phyloP scores from a whole-genome alignment of 2,888 invertebrate genomes.

The Drosophila pegasa region DNA sequence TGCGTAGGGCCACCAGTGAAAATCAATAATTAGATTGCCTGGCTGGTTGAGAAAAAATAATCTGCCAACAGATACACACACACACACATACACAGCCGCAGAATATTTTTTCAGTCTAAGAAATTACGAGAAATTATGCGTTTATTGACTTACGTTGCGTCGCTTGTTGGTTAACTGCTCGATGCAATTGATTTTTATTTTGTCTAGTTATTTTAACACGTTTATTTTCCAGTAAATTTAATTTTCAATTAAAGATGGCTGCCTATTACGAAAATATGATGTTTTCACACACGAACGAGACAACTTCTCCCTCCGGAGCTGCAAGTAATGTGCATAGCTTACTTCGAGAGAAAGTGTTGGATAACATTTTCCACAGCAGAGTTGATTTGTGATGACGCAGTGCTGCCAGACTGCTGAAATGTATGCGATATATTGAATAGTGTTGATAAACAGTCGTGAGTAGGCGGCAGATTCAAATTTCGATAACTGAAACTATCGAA shows the following conservation, averaged over 20 bases:
- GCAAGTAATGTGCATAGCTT: constrained; percentile 38
- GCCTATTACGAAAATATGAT: constrained; percentile 43
- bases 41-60: constrained; percentile 27
- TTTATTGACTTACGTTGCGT: constrained; percentile 43
- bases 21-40: constrained; percentile 65
- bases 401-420: constrained; percentile 13
- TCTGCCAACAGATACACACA: constrained; percentile 64
- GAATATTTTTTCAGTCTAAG: constrained; percentile 30
- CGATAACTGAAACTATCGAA: neutral
- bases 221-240: constrained; percentile 12
- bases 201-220: constrained; percentile 8
- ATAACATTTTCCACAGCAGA: constrained; percentile 5
- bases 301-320: constrained; percentile 44
- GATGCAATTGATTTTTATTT: neutral
- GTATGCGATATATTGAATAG: neutral
- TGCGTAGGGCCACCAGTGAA: constrained; percentile 18
- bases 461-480: neutral
- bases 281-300: constrained; percentile 40
- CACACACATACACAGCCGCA: constrained; percentile 47
- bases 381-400: constrained; percentile 16
- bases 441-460: neutral
- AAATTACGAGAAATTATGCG: constrained; percentile 4
- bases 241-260: constrained; percentile 41
- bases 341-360: constrained; percentile 11
- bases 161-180: neutral